These are phyloP conservation scores for Drosophila repletoides DNA, from an alignment of 1,140 invertebrate genomes.

Conservation along the genomic window DNA sequence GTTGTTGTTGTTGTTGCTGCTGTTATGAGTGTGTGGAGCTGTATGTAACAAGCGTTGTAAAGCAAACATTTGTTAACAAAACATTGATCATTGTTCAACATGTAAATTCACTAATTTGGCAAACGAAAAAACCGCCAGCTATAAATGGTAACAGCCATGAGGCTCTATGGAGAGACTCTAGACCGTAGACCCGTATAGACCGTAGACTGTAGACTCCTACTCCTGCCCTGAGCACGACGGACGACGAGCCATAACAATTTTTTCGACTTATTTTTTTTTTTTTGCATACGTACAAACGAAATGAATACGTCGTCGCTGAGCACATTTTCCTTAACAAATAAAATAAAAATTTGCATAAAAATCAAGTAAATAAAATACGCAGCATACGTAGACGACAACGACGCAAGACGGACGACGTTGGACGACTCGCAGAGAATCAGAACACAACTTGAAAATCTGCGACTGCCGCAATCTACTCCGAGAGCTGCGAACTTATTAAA, in stretches of 20 bases:
- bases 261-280: conserved; percentile 19
- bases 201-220: conserved; percentile 34
- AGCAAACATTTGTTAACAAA: conserved; percentile 79
- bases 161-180: conserved; percentile 17
- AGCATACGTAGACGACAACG: conserved; percentile 47
- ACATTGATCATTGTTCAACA: conserved; percentile 81
- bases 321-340: conserved; percentile 63
- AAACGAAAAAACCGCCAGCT: conserved; percentile 67
- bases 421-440: conserved; percentile 21
- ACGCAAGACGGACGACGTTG: conserved; percentile 23
- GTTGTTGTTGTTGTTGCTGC: conserved; percentile 27
- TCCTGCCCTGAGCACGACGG: conserved; percentile 42
- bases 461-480: too few relatives aligned
- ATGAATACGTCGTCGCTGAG: conserved; percentile 64
- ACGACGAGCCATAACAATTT: conserved; percentile 71
- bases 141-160: conserved; percentile 75
- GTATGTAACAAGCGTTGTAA: conserved; percentile 49
- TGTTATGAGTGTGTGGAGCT: conserved; percentile 34
- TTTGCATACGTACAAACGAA: conserved; percentile 69
- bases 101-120: conserved; percentile 81
- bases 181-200: too few relatives aligned
- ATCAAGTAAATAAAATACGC: conserved; percentile 74
- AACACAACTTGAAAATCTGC: conserved; percentile 42
- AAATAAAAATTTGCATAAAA: conserved; percentile 76
- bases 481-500: conserved; percentile 81